Percentiles rank a stretch among this genome's conserved stretches.
Conservation (phyloP, 2,797 vertebrate genomes). For the Alfaro cultratus region DNA sequence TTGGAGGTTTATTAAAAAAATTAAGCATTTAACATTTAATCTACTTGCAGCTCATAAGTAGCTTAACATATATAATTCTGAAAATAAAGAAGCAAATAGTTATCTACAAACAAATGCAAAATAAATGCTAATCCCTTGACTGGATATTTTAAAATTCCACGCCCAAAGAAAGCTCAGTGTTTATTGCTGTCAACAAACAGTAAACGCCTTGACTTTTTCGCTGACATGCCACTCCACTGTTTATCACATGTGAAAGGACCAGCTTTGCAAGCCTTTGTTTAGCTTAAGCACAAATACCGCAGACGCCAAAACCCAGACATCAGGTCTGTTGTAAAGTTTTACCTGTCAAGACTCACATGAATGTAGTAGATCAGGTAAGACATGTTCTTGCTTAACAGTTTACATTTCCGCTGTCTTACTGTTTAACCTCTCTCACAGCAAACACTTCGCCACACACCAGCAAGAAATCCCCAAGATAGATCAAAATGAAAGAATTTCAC, state of each 20-base stretch:
- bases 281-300: background rate
- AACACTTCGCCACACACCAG: background rate
- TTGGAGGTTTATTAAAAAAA: background rate
- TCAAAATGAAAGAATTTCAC: background rate
- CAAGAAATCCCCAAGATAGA: background rate
- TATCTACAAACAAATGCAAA: background rate
- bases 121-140: background rate
- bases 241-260: background rate
- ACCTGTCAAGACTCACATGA: background rate
- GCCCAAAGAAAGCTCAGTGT: background rate
- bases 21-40: background rate
- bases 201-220: background rate
- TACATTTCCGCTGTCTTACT: background rate
- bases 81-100: background rate
- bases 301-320: background rate
- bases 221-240: constrained; percentile 1
- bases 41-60: background rate
- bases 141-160: background rate
- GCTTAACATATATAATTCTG: background rate
- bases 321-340: background rate
- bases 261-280: background rate
- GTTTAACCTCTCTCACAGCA: background rate
- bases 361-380: background rate
- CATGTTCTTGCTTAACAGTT: background rate
- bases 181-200: constrained; percentile 6